These are phyloP conservation scores for Tenualosa ilisha DNA, from an alignment of 2,797 vertebrate genomes.

Conservation along the genomic window DNA sequence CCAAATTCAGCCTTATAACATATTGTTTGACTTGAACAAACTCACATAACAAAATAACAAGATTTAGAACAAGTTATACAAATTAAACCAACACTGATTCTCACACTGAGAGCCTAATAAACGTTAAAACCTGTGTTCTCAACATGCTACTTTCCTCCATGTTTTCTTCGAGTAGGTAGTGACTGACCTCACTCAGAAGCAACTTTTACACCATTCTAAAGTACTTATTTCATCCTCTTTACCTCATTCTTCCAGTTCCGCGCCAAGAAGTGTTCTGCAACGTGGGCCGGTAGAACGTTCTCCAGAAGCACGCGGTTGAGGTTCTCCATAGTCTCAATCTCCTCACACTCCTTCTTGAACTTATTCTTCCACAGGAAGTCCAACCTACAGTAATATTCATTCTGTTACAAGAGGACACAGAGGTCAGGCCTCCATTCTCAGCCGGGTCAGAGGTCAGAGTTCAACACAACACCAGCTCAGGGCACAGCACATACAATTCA, in stretches of 20 bases:
- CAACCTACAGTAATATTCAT: constrained; percentile 91
- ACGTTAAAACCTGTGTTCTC: neutral
- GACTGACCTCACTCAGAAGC: neutral
- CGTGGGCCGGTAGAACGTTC: constrained; percentile 93
- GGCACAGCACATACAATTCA: neutral
- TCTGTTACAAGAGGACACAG: constrained; percentile 90
- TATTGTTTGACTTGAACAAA: neutral
- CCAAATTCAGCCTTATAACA: neutral
- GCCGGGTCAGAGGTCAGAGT: constrained; percentile 57
- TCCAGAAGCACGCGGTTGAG: constrained; percentile 95
- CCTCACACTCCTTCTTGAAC: constrained; percentile 98
- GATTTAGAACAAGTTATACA: too few species aligned
- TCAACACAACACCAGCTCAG: constrained; percentile 32
- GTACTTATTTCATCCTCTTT: constrained; percentile 8
- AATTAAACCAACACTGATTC: neutral
- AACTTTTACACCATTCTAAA: neutral
- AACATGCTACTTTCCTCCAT: neutral
- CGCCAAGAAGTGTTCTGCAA: constrained; percentile 95
- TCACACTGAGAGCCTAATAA: neutral
- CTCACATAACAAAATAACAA: too few species aligned
- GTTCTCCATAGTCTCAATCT: constrained; percentile 99
- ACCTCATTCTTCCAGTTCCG: constrained; percentile 98
- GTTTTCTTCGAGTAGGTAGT: too few species aligned
- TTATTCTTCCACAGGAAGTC: constrained; percentile 99
- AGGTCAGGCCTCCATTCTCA: constrained; percentile 89